Base-by-base conservation (phyloP, 2,113 vertebrate species). In the Ophiodon elongatus region DNA sequence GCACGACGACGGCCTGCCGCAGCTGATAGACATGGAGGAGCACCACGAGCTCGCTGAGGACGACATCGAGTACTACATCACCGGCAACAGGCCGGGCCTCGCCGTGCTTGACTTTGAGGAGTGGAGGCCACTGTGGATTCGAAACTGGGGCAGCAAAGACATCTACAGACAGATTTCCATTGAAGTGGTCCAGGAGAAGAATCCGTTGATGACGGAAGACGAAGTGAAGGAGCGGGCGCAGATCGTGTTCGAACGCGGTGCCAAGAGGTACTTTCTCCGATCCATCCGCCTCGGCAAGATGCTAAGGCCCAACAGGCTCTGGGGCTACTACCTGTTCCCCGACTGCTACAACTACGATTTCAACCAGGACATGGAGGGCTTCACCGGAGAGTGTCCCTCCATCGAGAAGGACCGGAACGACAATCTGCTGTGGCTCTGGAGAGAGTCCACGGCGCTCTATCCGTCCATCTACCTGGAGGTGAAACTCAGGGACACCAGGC, bases 61-160 rank as follows among this genome's bases (percentile, higher is more conserved):
- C 0, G 94, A 97, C 76, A 96, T 97, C 27, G 2, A 71, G 14
- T 73, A 89, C 80, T 97, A 96, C 80, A 96, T 97, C 54, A 94
- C 95, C 23, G 69, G 0, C 0, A 0, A 77, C 45, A 19, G 14
- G 13, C 72, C 83, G 13, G 97, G 97, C 56, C 91, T 98, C 29
- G 96, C 96, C 57, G 83, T 98, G 37, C 96, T 98, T 35, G 96
- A 97, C 86, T 97, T 97, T 92, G 96, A 98, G 91, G 94, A 96
- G 8, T 98, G 97, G 96, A 93, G 96, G 71, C 97, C 96, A 9
- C 73, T 92, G 52, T 98, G 96, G 96, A 76, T 45, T 69, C 92
- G 97, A 74, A 97, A 97, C 90, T 97, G 96, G 97, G 94, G 89
- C 59, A 91, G 92, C 79, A 98, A 98, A 85, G 83, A 95, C 21